Conservation (phyloP, 2,888 invertebrate genomes). For the Drosophila nr. perissopoda region DNA sequence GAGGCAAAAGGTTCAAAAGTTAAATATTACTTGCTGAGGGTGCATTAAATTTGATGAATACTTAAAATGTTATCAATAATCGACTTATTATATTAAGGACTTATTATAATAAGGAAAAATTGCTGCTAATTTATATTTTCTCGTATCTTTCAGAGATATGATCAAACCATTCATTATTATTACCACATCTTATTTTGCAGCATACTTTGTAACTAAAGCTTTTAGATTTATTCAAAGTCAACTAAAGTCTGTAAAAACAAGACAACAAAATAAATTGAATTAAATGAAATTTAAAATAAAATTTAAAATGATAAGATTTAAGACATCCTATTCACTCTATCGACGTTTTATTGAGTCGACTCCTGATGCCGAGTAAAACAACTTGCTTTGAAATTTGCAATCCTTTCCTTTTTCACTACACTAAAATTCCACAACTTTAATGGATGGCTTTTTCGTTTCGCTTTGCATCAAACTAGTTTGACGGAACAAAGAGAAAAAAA, state of each 20-base stretch:
- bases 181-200: not conserved
- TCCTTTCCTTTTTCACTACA: not conserved
- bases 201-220: not conserved
- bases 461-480: slow-evolving; percentile 2
- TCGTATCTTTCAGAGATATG: not conserved
- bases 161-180: not conserved
- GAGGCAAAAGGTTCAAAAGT: not conserved
- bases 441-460: not conserved
- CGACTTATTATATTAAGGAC: not conserved
- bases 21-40: not conserved
- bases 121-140: not conserved
- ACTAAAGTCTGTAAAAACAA: not conserved
- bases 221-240: too few relatives aligned
- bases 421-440: slow-evolving; percentile 5
- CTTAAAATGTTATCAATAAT: not conserved
- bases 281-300: not conserved
- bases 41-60: not conserved
- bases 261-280: not conserved
- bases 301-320: too few relatives aligned
- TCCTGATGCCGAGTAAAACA: not conserved
- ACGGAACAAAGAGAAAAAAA: not conserved
- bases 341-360: not conserved
- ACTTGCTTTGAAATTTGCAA: not conserved
- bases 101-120: too few relatives aligned
- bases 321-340: not conserved